Evolutionary conservation across 2,113 vertebrate genomes (phyloP).

Genomic region (Perca schrenkii): DNA sequence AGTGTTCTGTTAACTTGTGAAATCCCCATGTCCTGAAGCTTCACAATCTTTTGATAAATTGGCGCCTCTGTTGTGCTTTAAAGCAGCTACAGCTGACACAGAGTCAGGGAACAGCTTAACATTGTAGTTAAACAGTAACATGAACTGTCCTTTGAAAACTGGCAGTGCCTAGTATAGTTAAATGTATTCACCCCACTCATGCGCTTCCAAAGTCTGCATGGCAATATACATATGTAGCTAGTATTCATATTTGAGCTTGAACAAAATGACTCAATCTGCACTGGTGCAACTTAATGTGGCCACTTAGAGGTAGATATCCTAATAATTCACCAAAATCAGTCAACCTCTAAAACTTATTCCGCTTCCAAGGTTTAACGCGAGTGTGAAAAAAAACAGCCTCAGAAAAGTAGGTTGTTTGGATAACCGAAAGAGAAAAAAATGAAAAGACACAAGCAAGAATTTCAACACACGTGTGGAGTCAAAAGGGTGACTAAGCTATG

Average conservation of each 20-base stretch:
- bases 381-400: neutral
- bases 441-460: conserved; percentile 29
- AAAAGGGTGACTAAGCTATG: conserved; percentile 51
- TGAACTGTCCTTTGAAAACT: conserved; percentile 55
- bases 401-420: conserved; percentile 25
- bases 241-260: conserved; percentile 25
- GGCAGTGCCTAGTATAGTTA: conserved; percentile 67
- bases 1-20: conserved; percentile 1
- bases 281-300: neutral
- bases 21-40: neutral
- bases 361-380: neutral
- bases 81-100: neutral
- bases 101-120: conserved; percentile 40
- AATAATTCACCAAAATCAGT: conserved; percentile 18
- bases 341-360: conserved; percentile 49
- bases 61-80: neutral
- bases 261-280: conserved; percentile 15
- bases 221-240: conserved; percentile 37
- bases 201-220: conserved; percentile 55
- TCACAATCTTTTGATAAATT: neutral
- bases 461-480: conserved; percentile 79
- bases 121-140: conserved; percentile 70
- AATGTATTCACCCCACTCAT: conserved; percentile 64
- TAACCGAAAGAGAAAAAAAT: neutral
- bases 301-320: neutral